Evolutionary conservation across 2,113 vertebrate genomes (phyloP).

Genomic region (Cololabis saira): DNA sequence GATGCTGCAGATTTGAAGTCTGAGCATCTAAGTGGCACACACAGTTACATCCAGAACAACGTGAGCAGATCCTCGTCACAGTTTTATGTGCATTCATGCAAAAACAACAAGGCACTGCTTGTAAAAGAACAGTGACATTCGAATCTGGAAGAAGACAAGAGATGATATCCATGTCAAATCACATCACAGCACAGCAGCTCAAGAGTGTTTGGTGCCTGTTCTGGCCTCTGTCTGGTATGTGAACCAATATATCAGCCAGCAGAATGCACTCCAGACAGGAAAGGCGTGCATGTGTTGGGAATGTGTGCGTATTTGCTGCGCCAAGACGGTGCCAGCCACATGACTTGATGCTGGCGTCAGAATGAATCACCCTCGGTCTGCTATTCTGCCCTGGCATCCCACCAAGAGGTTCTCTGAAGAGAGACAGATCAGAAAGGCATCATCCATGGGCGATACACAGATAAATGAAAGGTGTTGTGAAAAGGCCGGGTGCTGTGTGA

Average conservation of each 20-base stretch:
- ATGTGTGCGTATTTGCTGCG: conserved; percentile 32
- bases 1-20: no score
- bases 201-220: conserved; percentile 53
- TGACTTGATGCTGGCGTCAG: conserved; percentile 58
- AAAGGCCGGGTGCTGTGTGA: conserved; percentile 40
- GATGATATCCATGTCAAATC: conserved; percentile 62
- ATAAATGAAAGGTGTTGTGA: conserved; percentile 52
- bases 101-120: conserved; percentile 15
- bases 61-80: no score
- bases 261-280: conserved; percentile 49
- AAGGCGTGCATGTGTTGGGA: conserved; percentile 11
- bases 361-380: conserved; percentile 57
- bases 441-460: conserved; percentile 54
- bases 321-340: conserved; percentile 65
- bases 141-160: conserved; percentile 51
- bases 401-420: conserved; percentile 45
- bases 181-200: conserved; percentile 50
- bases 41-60: no score
- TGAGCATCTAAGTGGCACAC: no score
- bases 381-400: conserved; percentile 39
- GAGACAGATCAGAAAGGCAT: conserved; percentile 64
- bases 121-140: conserved; percentile 28
- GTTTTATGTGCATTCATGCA: conserved; percentile 9
- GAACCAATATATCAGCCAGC: conserved; percentile 47
- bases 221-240: conserved; percentile 65